Conservation (phyloP, 2,113 vertebrate genomes). For the Actenoides lindsayi region DNA sequence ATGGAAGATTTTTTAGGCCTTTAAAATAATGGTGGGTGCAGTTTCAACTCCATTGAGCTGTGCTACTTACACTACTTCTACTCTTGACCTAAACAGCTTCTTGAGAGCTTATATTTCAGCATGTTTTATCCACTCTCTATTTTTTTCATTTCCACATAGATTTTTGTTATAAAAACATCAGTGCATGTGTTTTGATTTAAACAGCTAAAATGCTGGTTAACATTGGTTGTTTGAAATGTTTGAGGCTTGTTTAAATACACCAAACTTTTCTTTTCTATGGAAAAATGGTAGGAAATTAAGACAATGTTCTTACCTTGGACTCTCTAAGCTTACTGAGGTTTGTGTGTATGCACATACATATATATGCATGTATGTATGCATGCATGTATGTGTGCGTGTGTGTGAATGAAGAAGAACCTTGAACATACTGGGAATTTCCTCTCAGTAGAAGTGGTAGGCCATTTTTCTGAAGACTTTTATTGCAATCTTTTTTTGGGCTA, state of each 20-base stretch:
- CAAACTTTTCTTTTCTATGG: neutral
- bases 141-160: neutral
- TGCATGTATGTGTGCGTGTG: too few relatives aligned
- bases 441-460: constrained; percentile 29
- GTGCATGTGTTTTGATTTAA: constrained; percentile 10
- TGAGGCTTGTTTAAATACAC: neutral
- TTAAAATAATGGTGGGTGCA: neutral
- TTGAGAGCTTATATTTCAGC: neutral
- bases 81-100: neutral
- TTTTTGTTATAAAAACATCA: neutral
- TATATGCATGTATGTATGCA: too few relatives aligned
- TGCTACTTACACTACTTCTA: neutral
- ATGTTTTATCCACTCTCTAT: neutral
- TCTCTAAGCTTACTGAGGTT: neutral
- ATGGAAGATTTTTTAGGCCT: neutral
- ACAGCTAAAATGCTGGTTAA: neutral
- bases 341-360: neutral
- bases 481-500: constrained; percentile 12
- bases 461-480: constrained; percentile 62
- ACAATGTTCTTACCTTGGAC: neutral
- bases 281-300: constrained; percentile 21
- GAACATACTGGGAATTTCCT: neutral
- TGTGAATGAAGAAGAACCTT: neutral
- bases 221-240: neutral
- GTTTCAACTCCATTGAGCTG: neutral